Evolutionary conservation across 64 coral and sea anemone species (phyloP), one percentile per base, ranked within the genome.

Genomic region (Montipora sp.): DNA sequence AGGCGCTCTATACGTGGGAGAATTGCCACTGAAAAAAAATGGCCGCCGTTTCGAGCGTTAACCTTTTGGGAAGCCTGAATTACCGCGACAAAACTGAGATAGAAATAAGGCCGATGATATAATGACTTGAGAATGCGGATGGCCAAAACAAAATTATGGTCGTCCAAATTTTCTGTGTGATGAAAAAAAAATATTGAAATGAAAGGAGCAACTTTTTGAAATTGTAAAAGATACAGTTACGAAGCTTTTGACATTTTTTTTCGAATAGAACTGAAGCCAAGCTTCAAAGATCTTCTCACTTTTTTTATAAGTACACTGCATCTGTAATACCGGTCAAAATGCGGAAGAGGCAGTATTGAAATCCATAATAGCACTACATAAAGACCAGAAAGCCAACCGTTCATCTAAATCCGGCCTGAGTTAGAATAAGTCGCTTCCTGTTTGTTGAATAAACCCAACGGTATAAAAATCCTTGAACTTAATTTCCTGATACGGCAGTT

Each of bases 401-500:
- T 47, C 36, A 75, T 46, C 10, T 5, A 7, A 10, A 55, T 36
- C 36, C 36, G 36, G 51, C 10, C 51, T 55, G 51, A 55, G 51
- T 55, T 55, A 10, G 51, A 55, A 5, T 24, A 23, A 73, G 24
- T 73, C 71, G n/a, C 9, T 24, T 73, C 55, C 13, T 59, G 4
- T 36, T 58, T 19, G 23, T 16, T 67, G 16, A 83, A 67, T 18
- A 83, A 16, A 60, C 11, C 16, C 13, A 67, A 47, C 46, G 80
- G 60, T 11, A 83, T 2, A 36, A 36, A 36, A 36, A 36, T 36
- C 36, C 36, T 36, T 36, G 36, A 2, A 36, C 36, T 36, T 36
- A 36, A 36, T 36, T 36, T 36, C 36, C 63, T 48, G 47, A 90
- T 53, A 80, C 63, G 18, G 47, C 63, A 84, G 68, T 88, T 68